phyloP scores from a whole-genome alignment of 2,888 invertebrate species.

The Chrysodeixis includens region DNA sequence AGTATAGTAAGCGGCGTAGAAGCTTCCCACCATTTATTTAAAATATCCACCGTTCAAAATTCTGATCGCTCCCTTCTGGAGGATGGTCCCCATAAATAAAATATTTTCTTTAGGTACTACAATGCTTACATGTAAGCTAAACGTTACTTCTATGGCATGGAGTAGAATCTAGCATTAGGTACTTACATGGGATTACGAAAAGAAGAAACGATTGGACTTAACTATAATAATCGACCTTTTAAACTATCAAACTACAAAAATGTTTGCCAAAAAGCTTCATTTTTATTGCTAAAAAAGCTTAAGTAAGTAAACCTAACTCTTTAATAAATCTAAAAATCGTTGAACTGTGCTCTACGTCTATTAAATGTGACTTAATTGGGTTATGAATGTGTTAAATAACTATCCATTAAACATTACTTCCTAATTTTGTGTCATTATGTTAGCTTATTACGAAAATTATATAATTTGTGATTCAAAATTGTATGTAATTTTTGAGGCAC shows the following conservation, averaged over 20 bases:
- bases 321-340: slow-evolving; percentile 73
- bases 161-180: slow-evolving; percentile 78
- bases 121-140: slow-evolving; percentile 76
- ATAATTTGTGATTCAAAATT: slow-evolving; percentile 66
- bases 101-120: slow-evolving; percentile 67
- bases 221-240: slow-evolving; percentile 76
- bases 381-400: slow-evolving; percentile 65
- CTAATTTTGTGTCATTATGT: slow-evolving; percentile 62
- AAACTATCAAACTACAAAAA: slow-evolving; percentile 80
- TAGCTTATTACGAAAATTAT: slow-evolving; percentile 62
- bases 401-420: slow-evolving; percentile 63
- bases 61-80: slow-evolving; percentile 82
- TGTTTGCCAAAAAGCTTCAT: slow-evolving; percentile 82
- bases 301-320: slow-evolving; percentile 69
- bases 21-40: slow-evolving; percentile 70
- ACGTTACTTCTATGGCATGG: slow-evolving; percentile 78
- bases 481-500: slow-evolving; percentile 81
- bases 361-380: slow-evolving; percentile 70
- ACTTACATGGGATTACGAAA: slow-evolving; percentile 72
- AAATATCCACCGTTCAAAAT: slow-evolving; percentile 71
- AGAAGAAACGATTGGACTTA: slow-evolving; percentile 70
- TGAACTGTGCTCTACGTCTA: slow-evolving; percentile 81
- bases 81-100: slow-evolving; percentile 85
- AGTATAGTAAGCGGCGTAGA: slow-evolving; percentile 75
- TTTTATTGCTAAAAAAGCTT: slow-evolving; percentile 86